Base-by-base conservation (phyloP, 1,140 invertebrate genomes). In the Dolichoris vasculosae region DNA sequence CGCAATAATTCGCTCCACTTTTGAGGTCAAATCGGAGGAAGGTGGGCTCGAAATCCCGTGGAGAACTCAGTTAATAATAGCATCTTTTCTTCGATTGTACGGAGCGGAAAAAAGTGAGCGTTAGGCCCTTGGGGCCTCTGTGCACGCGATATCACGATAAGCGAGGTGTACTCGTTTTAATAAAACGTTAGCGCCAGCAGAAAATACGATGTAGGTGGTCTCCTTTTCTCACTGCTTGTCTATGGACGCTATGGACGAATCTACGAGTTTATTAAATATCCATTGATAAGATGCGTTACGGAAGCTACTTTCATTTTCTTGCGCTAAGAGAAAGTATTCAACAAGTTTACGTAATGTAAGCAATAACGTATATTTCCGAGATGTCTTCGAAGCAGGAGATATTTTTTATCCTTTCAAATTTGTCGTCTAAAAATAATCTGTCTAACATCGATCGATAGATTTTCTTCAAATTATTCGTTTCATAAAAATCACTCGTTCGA, bases 121-220 rank as follows among this genome's bases (percentile, higher is more conserved):
- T 69, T 69, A 81, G 79, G 63, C 43, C 64, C 79, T 43, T 20
- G 63, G 64, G 46, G 46, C 26, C 38, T 30, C n/a, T 67, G 64
- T 15, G 64, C 79, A 51, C 79, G 79, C 64, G 64, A 81, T 81
- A 48, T 38, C 43, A 23, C 79, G 63, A 67, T 81, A 63, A 48
- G 79, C 40, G 26, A 7, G 15, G 64, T 59, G 23, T 20, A 26
- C 32, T n/a, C 15, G 64, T 9, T 32, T 81, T 81, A 81, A 81
- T 81, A 51, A 81, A 64, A 69, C 63, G 38, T 69, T 69, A 26
- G 59, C 38, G 32, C 76, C n/a, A 15, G 35, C 64, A 32, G 46
- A 20, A 59, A 59, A 17, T n/a, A n/a, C 79, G 79, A 81, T 81
- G 55, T 43, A 81, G 79, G 79, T 81, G 79, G 79, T 81, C 59